phyloP scores from a whole-genome alignment of 2,113 vertebrate genomes.

The Limanda limanda region DNA sequence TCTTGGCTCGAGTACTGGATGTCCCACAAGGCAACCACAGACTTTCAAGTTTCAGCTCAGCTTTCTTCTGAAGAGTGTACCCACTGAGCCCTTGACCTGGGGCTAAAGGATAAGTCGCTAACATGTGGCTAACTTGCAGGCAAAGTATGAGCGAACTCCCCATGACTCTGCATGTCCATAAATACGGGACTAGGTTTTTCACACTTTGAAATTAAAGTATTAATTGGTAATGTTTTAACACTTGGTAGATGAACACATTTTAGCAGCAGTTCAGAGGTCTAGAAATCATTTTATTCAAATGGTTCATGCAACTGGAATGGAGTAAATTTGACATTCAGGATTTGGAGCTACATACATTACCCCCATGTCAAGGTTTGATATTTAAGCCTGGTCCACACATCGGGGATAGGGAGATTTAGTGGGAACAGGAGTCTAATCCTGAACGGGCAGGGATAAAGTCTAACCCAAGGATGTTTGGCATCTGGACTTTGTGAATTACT shows the following conservation, averaged over 20 bases:
- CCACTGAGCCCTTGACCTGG: slow-evolving; percentile 46
- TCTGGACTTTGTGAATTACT: slow-evolving; percentile 31
- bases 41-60: slow-evolving; percentile 59
- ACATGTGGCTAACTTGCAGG: slow-evolving; percentile 39
- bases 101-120: slow-evolving; percentile 49
- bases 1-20: slow-evolving; percentile 37
- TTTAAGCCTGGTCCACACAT: slow-evolving; percentile 45
- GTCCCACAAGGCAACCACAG: slow-evolving; percentile 56
- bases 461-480: slow-evolving; percentile 32
- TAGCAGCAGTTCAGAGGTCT: neutral
- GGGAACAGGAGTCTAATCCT: slow-evolving; percentile 51
- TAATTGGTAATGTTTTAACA: slow-evolving; percentile 19
- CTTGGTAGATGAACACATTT: slow-evolving; percentile 17
- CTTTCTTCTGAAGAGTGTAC: slow-evolving; percentile 30
- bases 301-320: slow-evolving; percentile 10
- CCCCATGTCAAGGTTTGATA: slow-evolving; percentile 18
- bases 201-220: neutral
- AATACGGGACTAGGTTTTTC: slow-evolving; percentile 8
- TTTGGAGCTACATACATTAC: slow-evolving; percentile 14
- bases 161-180: neutral
- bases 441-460: slow-evolving; percentile 30
- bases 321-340: slow-evolving; percentile 14
- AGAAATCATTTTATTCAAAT: slow-evolving; percentile 13
- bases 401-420: slow-evolving; percentile 31
- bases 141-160: slow-evolving; percentile 18